Evolutionary conservation across 2,888 invertebrate genomes (phyloP).

Genomic region (Halocaridina rubra): DNA sequence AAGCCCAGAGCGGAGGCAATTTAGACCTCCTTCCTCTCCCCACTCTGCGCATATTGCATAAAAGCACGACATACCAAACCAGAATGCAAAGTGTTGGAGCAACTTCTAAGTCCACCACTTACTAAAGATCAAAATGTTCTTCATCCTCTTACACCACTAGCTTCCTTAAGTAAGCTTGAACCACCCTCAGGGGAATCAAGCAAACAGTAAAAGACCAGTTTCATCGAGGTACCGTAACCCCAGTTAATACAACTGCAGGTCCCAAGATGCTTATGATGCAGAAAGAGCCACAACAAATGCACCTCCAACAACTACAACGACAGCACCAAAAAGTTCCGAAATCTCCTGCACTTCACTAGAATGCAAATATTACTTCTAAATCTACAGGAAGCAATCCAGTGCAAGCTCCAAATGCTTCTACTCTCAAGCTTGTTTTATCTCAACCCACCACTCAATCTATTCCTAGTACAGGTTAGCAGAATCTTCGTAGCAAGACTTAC

Average conservation of each 20-base stretch:
- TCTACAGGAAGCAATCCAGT: constrained; percentile 13
- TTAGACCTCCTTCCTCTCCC: no score
- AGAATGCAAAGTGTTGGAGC: no score
- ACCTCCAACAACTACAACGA: constrained; percentile 42
- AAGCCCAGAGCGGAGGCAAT: no score
- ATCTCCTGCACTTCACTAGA: constrained; percentile 29
- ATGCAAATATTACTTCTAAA: constrained; percentile 29
- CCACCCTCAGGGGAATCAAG: constrained; percentile 15
- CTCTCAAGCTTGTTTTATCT: neutral
- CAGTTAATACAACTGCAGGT: neutral
- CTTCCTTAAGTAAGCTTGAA: no score
- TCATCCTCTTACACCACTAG: no score
- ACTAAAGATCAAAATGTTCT: no score
- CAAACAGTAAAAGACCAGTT: constrained; percentile 28
- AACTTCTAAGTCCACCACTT: no score
- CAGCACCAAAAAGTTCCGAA: constrained; percentile 47
- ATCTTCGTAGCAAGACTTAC: neutral
- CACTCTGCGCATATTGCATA: no score
- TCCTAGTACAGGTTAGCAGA: neutral
- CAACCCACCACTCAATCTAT: neutral
- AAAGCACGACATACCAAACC: no score
- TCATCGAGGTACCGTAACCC: constrained; percentile 9
- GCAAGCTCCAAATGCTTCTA: constrained; percentile 4
- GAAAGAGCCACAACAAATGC: neutral
- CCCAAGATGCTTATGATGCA: constrained; percentile 16